Evolutionary conservation across 2,888 invertebrate genomes (phyloP), one percentile per base, ranked within the genome.

Genomic region (Dynastes hyllus): DNA sequence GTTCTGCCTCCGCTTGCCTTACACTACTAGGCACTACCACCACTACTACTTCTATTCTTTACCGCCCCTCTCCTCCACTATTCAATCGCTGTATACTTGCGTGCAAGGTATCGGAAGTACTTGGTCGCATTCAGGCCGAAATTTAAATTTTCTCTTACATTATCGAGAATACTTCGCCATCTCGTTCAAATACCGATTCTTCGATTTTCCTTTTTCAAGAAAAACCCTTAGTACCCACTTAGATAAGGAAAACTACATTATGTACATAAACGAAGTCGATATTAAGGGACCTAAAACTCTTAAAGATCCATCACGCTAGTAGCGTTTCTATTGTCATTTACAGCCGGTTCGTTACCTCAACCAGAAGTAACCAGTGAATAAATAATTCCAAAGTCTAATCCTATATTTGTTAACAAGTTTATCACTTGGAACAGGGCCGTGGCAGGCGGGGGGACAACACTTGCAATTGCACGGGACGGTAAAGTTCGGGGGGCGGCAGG

Each of bases 81-180:
- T 75, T 50, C 61, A 61, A 71, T 75, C 73, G 58, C 8, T 73
- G 40, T 73, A 73, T 73, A 40, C 40, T 50, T 53, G 40, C 27
- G 69, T 77, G 78, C 22, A 58, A 78, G 78, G 78, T 79, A 82
- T 82, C 81, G 81, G 81, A 82, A 82, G 82, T 78, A 81, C 82
- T 82, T 80, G 80, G 77, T 79, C 71, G 80, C 77, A 82, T 81
- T 81, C 81, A 81, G 77, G 78, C 75, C 79, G 79, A 79, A 79
- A 81, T 82, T 80, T 81, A 80, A 79, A 82, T 79, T 81, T 81
- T 81, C 80, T 78, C 65, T 50, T 11, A n/a, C 22, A 55, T 77
- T 75, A 75, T 61, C 58, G 16, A 13, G 73, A 58, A 45, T 13
- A 13, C 58, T 50, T 11, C 73, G n/a, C n/a, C 22, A 13, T 61